These are phyloP conservation scores for Hypanus sabinus DNA, from an alignment of 2,113 vertebrate species.

Conservation along the genomic window DNA sequence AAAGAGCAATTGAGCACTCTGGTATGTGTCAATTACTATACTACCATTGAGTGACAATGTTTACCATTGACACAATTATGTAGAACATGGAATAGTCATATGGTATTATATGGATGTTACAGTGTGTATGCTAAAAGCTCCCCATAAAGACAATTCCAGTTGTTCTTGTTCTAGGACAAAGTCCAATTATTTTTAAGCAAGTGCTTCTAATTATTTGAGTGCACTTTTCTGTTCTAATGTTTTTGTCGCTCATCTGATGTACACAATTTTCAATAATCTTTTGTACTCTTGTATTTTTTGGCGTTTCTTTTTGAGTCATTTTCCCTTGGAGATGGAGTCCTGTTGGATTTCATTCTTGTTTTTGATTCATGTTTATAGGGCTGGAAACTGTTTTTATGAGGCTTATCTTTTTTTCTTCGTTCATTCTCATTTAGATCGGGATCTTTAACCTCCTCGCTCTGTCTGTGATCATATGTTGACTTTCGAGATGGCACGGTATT, in stretches of 20 bases:
- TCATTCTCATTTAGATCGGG: conserved; percentile 50
- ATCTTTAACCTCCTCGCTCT: conserved; percentile 52
- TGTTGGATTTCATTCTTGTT: conserved; percentile 47
- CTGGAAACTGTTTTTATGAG: conserved; percentile 55
- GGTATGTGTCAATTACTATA: neutral
- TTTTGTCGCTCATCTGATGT: neutral
- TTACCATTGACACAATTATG: neutral
- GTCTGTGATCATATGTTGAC: conserved; percentile 46
- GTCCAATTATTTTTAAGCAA: neutral
- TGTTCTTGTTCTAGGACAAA: neutral
- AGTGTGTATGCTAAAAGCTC: neutral
- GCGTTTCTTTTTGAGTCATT: conserved; percentile 22
- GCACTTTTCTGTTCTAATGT: neutral
- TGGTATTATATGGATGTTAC: neutral
- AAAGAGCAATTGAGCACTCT: neutral
- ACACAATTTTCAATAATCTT: neutral
- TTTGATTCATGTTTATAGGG: conserved; percentile 54
- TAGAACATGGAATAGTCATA: neutral
- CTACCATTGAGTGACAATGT: neutral
- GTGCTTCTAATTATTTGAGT: neutral
- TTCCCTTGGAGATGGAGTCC: conserved; percentile 50
- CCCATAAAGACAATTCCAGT: neutral
- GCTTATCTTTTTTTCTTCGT: conserved; percentile 53
- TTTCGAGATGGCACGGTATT: conserved; percentile 61
- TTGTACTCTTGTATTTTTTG: conserved; percentile 18